These are phyloP conservation scores for Nemotelus pantherinus DNA, from an alignment of 2,888 invertebrate species.

Conservation along the genomic window DNA sequence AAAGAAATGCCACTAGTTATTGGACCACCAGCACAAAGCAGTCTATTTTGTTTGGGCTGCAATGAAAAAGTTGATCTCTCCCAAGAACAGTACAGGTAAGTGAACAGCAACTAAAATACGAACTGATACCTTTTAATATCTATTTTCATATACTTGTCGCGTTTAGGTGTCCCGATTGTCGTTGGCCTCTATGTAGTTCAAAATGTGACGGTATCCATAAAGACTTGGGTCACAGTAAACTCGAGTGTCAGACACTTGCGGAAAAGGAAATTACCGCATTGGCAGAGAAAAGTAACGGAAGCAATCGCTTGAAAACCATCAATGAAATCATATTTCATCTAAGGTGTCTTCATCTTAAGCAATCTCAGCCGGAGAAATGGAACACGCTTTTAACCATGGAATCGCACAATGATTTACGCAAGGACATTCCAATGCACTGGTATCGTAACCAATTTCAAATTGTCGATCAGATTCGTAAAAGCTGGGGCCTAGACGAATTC, in stretches of 20 bases:
- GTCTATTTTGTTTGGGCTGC: conserved; percentile 81
- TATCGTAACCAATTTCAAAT: conserved; percentile 73
- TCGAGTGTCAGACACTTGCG: conserved; percentile 70
- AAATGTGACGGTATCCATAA: conserved; percentile 69
- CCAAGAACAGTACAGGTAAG: conserved; percentile 56
- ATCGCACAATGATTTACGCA: conserved; percentile 70
- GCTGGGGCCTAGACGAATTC: conserved; percentile 70
- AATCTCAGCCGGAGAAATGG: conserved; percentile 69
- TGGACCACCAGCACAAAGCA: conserved; percentile 77
- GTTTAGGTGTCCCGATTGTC: conserved; percentile 73
- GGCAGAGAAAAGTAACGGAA: conserved; percentile 53
- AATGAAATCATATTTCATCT: conserved; percentile 62
- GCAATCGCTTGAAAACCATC: conserved; percentile 56
- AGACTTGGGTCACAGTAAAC: conserved; percentile 69
- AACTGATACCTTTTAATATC: too few species aligned
- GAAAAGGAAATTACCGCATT: conserved; percentile 60
- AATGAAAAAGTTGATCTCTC: conserved; percentile 64
- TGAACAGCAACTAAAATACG: background rate
- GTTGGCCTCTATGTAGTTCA: conserved; percentile 79
- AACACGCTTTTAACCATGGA: conserved; percentile 72
- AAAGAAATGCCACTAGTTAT: conserved; percentile 76
- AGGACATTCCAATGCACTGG: conserved; percentile 72
- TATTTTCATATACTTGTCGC: too few species aligned
- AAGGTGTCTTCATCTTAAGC: conserved; percentile 73
- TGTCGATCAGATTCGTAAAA: conserved; percentile 69